A percentile compares a stretch with the other conserved stretches of the same genome.
These are phyloP conservation scores for Diorhabda sublineata DNA, from an alignment of 1,140 invertebrate species.

Conservation along the genomic window DNA sequence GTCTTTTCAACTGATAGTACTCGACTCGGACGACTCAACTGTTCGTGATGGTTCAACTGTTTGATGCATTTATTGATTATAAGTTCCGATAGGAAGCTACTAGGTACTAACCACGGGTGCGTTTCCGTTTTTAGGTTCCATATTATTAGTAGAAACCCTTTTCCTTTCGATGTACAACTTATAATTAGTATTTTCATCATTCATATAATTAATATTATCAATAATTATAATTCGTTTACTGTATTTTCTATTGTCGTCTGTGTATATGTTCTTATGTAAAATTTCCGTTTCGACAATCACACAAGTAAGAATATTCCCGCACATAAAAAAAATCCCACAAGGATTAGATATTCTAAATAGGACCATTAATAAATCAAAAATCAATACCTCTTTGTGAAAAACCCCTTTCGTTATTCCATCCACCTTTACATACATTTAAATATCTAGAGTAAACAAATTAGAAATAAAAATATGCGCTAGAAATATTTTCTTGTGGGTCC, in stretches of 20 bases:
- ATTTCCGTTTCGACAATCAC: no score
- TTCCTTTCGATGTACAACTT: not conserved
- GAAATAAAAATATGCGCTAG: constrained; percentile 19
- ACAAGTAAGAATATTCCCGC: no score
- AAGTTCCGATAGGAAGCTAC: constrained; percentile 18
- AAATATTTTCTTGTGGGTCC: constrained; percentile 12
- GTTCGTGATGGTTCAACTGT: constrained; percentile 12
- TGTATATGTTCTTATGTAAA: no score
- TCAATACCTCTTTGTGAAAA: constrained; percentile 12
- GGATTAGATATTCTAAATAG: constrained; percentile 24
- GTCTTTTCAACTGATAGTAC: constrained; percentile 10
- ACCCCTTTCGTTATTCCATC: constrained; percentile 1
- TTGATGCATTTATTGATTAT: constrained; percentile 24
- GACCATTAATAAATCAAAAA: constrained; percentile 24
- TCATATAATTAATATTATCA: no score
- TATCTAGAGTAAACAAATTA: constrained; percentile 23
- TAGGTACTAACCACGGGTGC: not conserved
- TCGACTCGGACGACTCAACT: not conserved
- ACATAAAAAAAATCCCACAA: constrained; percentile 19
- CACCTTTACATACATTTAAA: constrained; percentile 21
- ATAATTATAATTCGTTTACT: no score
- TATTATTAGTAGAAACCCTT: constrained; percentile 1
- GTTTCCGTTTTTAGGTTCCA: constrained; percentile 12
- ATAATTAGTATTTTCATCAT: no score
- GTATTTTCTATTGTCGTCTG: no score